Evolutionary conservation across 2,113 vertebrate species (phyloP).

Genomic region (Blennius ocellaris): DNA sequence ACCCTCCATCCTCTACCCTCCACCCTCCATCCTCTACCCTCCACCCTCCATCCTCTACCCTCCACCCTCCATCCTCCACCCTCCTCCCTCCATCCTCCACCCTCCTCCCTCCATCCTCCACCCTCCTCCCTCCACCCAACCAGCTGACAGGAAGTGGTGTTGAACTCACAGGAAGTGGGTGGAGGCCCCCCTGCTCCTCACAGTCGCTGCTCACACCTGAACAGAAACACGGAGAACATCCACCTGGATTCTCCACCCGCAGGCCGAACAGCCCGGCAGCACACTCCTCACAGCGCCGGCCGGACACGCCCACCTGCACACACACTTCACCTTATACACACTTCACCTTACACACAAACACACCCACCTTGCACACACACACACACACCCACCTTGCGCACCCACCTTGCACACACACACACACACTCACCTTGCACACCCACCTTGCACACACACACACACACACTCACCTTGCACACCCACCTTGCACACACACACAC

Average conservation of each 20-base stretch:
- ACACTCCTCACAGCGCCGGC: slow-evolving; percentile 89
- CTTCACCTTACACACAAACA: neutral
- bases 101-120: too few species aligned
- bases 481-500: slow-evolving; percentile 93
- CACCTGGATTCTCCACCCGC: slow-evolving; percentile 71
- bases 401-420: too few species aligned
- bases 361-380: too few species aligned
- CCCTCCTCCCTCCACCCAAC: accelerated
- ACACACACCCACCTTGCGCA: slow-evolving; percentile 18
- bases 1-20: too few species aligned
- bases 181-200: slow-evolving; percentile 85
- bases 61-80: too few species aligned
- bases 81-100: too few species aligned
- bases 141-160: too few species aligned
- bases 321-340: too few species aligned
- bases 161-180: slow-evolving; percentile 83
- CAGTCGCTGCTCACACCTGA: slow-evolving; percentile 87
- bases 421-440: slow-evolving; percentile 89
- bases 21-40: too few species aligned
- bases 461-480: too few species aligned
- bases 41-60: too few species aligned
- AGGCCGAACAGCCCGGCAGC: slow-evolving; percentile 87
- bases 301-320: slow-evolving; percentile 88
- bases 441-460: slow-evolving; percentile 72
- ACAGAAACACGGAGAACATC: slow-evolving; percentile 92